Percentiles rank a stretch among this genome's conserved stretches.
Conservation (phyloP, 2,888 invertebrate species). For the Drosophila mimetica region DNA sequence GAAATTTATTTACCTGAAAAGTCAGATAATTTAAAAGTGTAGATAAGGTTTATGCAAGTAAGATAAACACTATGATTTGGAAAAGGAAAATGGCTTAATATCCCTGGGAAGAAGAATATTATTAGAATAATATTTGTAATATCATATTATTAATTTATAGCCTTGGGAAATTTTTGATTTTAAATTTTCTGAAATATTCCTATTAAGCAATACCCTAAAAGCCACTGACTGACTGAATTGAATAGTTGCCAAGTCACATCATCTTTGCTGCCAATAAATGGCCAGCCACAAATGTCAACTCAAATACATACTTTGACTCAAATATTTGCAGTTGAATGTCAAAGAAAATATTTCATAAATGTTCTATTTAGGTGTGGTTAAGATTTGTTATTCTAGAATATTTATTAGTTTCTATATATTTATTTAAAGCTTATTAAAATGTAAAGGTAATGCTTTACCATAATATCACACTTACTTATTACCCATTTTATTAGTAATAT, state of each 20-base stretch:
- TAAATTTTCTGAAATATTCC: background rate
- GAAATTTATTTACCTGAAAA: background rate
- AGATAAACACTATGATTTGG: background rate
- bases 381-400: background rate
- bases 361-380: background rate
- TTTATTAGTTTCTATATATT: background rate
- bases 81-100: background rate
- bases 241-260: background rate
- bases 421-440: too few relatives aligned
- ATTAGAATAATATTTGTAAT: background rate
- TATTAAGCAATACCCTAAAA: too few relatives aligned
- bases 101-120: background rate
- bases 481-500: too few relatives aligned
- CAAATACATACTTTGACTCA: slow-evolving; percentile 2
- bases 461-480: too few relatives aligned
- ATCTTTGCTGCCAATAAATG: slow-evolving; percentile 8
- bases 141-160: background rate
- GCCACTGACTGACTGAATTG: too few relatives aligned
- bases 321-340: slow-evolving; percentile 6
- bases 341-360: background rate
- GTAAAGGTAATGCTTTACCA: too few relatives aligned
- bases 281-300: slow-evolving; percentile 14
- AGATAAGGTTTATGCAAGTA: background rate
- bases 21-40: background rate
- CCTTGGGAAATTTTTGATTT: background rate